These are phyloP conservation scores for Pachypanchax playfairii DNA, from an alignment of 2,113 vertebrate species.

Conservation along the genomic window DNA sequence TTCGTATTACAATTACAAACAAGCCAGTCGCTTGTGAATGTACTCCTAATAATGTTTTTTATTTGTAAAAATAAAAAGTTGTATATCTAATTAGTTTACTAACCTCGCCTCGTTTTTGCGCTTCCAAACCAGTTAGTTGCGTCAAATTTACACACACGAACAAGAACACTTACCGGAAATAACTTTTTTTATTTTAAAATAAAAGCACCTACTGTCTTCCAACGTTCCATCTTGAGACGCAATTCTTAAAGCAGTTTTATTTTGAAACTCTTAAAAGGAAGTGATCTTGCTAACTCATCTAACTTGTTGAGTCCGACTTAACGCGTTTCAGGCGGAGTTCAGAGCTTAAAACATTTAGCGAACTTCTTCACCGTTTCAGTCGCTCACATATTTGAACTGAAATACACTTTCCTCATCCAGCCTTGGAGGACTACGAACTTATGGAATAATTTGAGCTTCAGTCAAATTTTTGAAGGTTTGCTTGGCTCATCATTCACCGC, in stretches of 20 bases:
- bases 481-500: not conserved
- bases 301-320: constrained; percentile 35
- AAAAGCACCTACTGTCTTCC: accelerated
- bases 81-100: constrained; percentile 19
- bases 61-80: constrained; percentile 32
- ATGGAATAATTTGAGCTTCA: constrained; percentile 17
- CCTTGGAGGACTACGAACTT: constrained; percentile 25
- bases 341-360: constrained; percentile 56
- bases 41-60: constrained; percentile 41
- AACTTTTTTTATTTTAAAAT: not conserved
- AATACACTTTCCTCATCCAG: not conserved
- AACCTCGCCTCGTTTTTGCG: constrained; percentile 46
- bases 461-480: constrained; percentile 26
- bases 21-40: not conserved
- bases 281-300: accelerated
- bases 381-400: constrained; percentile 41
- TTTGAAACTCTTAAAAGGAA: not conserved
- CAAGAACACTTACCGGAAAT: not conserved
- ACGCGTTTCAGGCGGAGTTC: constrained; percentile 68
- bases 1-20: not conserved
- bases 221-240: accelerated
- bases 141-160: constrained; percentile 2
- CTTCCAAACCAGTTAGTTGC: constrained; percentile 21
- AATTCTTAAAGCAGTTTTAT: not conserved
- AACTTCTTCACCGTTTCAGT: constrained; percentile 52